A percentile compares a stretch with the other conserved stretches of the same genome.
phyloP scores from a whole-genome alignment of 2,888 invertebrate genomes.

The Euproctis similis region DNA sequence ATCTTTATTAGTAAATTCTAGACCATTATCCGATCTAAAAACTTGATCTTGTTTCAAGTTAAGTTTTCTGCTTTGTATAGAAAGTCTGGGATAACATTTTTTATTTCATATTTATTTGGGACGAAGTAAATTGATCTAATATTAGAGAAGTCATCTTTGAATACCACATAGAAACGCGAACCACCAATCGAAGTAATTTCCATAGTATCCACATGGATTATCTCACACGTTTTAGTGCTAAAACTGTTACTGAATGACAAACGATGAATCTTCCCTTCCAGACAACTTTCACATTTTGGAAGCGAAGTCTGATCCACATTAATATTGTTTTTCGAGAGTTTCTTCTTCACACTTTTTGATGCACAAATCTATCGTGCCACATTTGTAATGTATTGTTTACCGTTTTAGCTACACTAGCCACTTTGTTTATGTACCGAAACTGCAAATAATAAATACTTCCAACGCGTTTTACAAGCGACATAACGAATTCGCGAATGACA shows the following conservation, averaged over 20 bases:
- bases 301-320: conserved; percentile 3
- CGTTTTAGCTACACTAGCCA: no score
- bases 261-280: conserved; percentile 7
- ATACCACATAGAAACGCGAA: no score
- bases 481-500: conserved; percentile 10
- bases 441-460: no score
- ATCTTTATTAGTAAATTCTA: conserved; percentile 2
- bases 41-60: conserved; percentile 2
- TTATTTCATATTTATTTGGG: no score
- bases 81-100: neutral
- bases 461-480: no score
- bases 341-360: conserved; percentile 16
- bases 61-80: conserved; percentile 1
- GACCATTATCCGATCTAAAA: conserved; percentile 2
- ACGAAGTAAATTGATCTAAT: conserved; percentile 7
- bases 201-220: conserved; percentile 23
- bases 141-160: conserved; percentile 25
- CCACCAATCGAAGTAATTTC: conserved; percentile 18
- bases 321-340: conserved; percentile 16
- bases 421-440: no score
- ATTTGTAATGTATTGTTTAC: no score
- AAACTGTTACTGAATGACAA: conserved; percentile 17
- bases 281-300: conserved; percentile 13
- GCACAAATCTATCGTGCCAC: conserved; percentile 15
- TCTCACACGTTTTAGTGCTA: conserved; percentile 12